A percentile compares a stretch with the other conserved stretches of the same genome.
Evolutionary conservation across 2,888 invertebrate species (phyloP).

Genomic region (Agrilus mali): DNA sequence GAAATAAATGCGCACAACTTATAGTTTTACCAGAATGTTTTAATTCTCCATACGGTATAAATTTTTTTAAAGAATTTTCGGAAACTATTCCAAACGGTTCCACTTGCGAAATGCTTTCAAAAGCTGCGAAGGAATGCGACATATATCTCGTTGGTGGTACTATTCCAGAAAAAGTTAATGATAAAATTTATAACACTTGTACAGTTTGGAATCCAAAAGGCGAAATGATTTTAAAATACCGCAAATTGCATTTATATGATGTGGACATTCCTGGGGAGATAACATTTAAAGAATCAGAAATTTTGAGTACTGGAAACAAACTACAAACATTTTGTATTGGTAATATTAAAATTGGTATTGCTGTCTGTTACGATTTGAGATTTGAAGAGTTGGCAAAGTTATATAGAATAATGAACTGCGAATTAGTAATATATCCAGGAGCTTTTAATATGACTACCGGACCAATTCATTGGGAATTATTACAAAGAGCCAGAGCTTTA

Average conservation of each 20-base stretch:
- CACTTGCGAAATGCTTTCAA: slow-evolving; percentile 56
- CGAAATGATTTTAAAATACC: slow-evolving; percentile 61
- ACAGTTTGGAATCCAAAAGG: slow-evolving; percentile 74
- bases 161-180: slow-evolving; percentile 61
- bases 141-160: slow-evolving; percentile 83
- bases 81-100: slow-evolving; percentile 73
- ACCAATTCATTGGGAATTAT: slow-evolving; percentile 81
- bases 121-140: slow-evolving; percentile 60
- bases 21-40: slow-evolving; percentile 78
- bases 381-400: slow-evolving; percentile 78
- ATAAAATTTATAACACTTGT: slow-evolving; percentile 72
- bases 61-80: slow-evolving; percentile 72
- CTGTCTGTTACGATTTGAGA: slow-evolving; percentile 88
- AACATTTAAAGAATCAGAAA: slow-evolving; percentile 82
- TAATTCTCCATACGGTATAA: slow-evolving; percentile 84
- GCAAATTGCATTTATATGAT: slow-evolving; percentile 92
- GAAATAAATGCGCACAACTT: slow-evolving; percentile 47
- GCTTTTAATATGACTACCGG: slow-evolving; percentile 96
- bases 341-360: slow-evolving; percentile 69
- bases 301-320: slow-evolving; percentile 59
- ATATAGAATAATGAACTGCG: slow-evolving; percentile 61
- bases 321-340: slow-evolving; percentile 61
- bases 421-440: slow-evolving; percentile 79
- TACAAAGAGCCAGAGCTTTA: slow-evolving; percentile 69
- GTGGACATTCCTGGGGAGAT: slow-evolving; percentile 88